Base-by-base conservation (phyloP, 2,888 invertebrate genomes). In the Nemotelus pantherinus region DNA sequence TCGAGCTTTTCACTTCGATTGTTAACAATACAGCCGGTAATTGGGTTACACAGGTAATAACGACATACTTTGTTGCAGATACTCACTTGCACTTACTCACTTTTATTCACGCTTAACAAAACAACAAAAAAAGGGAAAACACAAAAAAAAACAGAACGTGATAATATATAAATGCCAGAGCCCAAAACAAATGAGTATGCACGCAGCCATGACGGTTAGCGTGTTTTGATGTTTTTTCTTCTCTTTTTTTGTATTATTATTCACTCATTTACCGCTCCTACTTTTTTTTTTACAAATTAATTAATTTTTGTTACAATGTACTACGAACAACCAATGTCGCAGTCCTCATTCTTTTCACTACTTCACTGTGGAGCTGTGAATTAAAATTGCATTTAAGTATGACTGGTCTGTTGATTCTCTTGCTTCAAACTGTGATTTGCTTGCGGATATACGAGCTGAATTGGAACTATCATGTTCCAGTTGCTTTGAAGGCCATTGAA, bases 1-100 rank as follows among this genome's bases (percentile, higher is more conserved):
- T 93, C 82, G 92, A 91, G 84, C 90, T 92, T 58, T 84, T 84
- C 77, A 84, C 83, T 67, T 84, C 84, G 71, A 84, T 84, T 80
- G 83, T 84, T 60, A 83, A 83, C 65, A 83, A 83, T 77, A 83
- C 83, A 2, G 84, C 82, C 5, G 83, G 82, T 47, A 83, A 84
- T 81, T 84, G 84, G 84, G 82, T 82, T 79, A 82, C 83, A 79
- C 83, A 84, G 84, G 84, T 82, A 82, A 68, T 65, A 71, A 58
- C 25, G 25, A 58, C 25, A 53, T 25, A 67, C 2, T 7, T 10
- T 76, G 47, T 72, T 41, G 41, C 57, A 71, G 76, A 70, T 58
- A 57, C 25, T 74, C 53, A 53, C 53, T 25, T 25, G 25, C 25
- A 25, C 25, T 25, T 25, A 25, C 25, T 25, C 25, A 25, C 25